phyloP scores from a whole-genome alignment of 2,113 vertebrate genomes.

The Chunga burmeisteri region DNA sequence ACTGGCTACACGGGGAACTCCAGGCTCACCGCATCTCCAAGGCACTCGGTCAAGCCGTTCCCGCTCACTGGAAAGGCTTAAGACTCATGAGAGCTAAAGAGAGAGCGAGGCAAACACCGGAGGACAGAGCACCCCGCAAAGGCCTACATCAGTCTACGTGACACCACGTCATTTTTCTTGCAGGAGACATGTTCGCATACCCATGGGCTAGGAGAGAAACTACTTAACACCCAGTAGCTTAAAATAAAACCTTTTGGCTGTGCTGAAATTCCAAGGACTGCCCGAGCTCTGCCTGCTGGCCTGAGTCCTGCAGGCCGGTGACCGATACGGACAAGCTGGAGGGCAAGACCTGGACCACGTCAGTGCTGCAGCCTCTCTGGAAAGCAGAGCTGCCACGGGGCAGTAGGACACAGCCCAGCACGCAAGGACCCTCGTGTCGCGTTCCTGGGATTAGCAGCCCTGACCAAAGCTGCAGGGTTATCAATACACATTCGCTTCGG shows the following conservation, averaged over 20 bases:
- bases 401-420: background rate
- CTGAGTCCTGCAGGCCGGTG: background rate
- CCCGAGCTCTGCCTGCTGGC: background rate
- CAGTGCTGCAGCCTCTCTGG: background rate
- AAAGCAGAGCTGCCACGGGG: background rate
- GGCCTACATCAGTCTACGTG: too few species aligned
- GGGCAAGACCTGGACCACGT: background rate
- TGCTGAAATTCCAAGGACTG: background rate
- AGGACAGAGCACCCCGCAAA: background rate
- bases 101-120: background rate
- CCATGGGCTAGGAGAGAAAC: background rate
- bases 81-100: background rate
- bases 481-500: too few species aligned
- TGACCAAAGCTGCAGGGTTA: too few species aligned
- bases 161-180: background rate
- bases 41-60: background rate
- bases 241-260: background rate
- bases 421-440: fast-evolving
- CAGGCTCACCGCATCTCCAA: too few species aligned
- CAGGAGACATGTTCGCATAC: background rate
- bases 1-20: background rate
- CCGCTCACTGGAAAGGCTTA: background rate
- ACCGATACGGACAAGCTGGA: background rate
- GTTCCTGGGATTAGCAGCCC: background rate
- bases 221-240: background rate